Evolutionary conservation across 2,113 vertebrate species (phyloP).

Genomic region (Aspiorhynchus laticeps): DNA sequence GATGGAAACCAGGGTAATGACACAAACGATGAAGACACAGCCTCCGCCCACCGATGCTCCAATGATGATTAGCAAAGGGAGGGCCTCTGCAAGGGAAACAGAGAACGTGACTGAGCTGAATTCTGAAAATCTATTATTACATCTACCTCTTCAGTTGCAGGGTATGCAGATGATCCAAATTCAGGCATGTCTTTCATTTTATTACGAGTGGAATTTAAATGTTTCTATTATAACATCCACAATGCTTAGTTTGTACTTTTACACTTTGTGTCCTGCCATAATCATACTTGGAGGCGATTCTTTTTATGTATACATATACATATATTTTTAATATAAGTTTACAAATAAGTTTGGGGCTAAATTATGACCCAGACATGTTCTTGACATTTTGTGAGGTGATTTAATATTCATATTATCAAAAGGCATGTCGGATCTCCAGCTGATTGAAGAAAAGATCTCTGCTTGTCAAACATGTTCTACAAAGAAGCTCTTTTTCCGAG

Average conservation of each 20-base stretch:
- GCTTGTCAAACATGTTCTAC: neutral
- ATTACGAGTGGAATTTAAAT: neutral
- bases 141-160: neutral
- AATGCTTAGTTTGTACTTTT: neutral
- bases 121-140: neutral
- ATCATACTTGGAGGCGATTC: neutral
- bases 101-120: slow-evolving; percentile 39
- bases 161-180: neutral
- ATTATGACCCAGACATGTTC: neutral
- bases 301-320: too few relatives aligned
- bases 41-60: slow-evolving; percentile 77
- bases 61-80: slow-evolving; percentile 79
- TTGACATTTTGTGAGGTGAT: neutral
- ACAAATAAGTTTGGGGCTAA: neutral
- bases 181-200: neutral
- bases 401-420: slow-evolving; percentile 11
- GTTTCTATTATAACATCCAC: neutral
- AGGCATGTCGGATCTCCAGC: neutral
- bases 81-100: slow-evolving; percentile 72
- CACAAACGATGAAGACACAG: slow-evolving; percentile 77
- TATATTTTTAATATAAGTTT: too few relatives aligned
- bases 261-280: neutral
- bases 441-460: neutral
- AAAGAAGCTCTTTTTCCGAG: slow-evolving; percentile 40
- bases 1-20: slow-evolving; percentile 77